Evolutionary conservation across 92 coral and sea anemone genomes (phyloP), one percentile per base, ranked within the genome.

Genomic region (Palythoa heliodiscus): DNA sequence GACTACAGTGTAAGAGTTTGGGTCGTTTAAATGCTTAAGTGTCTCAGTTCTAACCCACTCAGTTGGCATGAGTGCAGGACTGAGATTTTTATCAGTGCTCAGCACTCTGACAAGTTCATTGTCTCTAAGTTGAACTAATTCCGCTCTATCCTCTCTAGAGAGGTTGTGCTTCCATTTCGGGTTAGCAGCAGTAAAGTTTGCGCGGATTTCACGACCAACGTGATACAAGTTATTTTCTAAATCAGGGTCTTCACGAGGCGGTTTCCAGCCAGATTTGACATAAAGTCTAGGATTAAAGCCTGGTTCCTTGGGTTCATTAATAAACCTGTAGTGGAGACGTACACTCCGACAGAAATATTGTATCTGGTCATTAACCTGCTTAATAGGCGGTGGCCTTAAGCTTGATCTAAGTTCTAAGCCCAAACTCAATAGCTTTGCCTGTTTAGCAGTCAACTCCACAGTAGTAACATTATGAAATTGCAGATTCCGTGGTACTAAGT

Each of bases 381-480:
- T 7, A 15, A 29, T 35, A 29, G 82, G 69, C 67, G 47, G 81
- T 76, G 67, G 81, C 66, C 67, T n/a, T n/a, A 29, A 29, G 55
- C 55, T 38, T 29, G 78, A 61, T 73, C 78, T 73, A 73, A 73
- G 50, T 17, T 74, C 50, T 16, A 74, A 20, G 10, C 78, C 78
- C 14, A 74, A 1, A 9, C 78, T 63, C 61, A 74, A 74, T 1
- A 17, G 17, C 43, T 74, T 74, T 13, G 61, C 11, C 60, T 74
- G 78, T 74, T 13, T 13, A 2, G 78, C 61, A 74, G 78, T 74
- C 43, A 74, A 40, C 43, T 74, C 38, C 5, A 90, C 11, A 60
- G 71, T 14, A 9, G 86, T 20, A 38, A 87, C 73, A 73, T 87
- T 90, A 29, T 87, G 92, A 76, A 89, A 78, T 85, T 89, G 88